Percentiles rank a stretch among this genome's conserved stretches.
Conservation (phyloP, 2,888 invertebrate genomes). For the Netelia inedita region DNA sequence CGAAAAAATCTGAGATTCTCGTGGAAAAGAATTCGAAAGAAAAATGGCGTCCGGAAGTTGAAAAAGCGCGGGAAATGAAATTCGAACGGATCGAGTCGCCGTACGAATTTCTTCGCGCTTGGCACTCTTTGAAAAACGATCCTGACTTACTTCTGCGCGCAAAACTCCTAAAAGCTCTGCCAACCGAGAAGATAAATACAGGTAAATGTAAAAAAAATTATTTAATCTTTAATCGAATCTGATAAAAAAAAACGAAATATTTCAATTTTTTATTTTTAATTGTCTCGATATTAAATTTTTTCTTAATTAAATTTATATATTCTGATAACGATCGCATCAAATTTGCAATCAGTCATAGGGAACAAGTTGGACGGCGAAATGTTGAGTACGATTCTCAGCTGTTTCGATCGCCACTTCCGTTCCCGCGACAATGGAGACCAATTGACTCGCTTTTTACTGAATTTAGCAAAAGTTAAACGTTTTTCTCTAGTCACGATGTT, state of each 20-base stretch:
- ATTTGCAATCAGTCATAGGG: constrained; percentile 81
- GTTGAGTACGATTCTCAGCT: constrained; percentile 82
- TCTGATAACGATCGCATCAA: not conserved
- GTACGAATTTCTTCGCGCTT: constrained; percentile 82
- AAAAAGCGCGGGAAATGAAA: not conserved
- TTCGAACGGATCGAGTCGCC: constrained; percentile 75
- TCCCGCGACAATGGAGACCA: constrained; percentile 78
- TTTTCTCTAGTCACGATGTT: constrained; percentile 84
- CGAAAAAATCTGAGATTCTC: not conserved
- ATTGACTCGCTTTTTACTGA: constrained; percentile 77
- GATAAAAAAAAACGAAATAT: not conserved
- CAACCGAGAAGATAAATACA: constrained; percentile 71
- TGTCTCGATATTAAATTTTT: not conserved
- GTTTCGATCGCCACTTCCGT: constrained; percentile 83
- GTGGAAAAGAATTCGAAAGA: not conserved
- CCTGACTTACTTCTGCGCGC: constrained; percentile 79
- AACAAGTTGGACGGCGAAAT: constrained; percentile 84
- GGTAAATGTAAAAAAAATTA: constrained; percentile 66
- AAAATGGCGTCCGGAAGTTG: not conserved
- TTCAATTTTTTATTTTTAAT: not conserved
- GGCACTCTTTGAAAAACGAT: constrained; percentile 82
- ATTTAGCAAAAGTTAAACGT: constrained; percentile 79
- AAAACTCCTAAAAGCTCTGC: constrained; percentile 80
- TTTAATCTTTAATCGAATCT: constrained; percentile 69
- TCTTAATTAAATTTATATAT: not conserved